phyloP scores from a whole-genome alignment of 2,888 invertebrate species.

The Hemithea aestivaria region DNA sequence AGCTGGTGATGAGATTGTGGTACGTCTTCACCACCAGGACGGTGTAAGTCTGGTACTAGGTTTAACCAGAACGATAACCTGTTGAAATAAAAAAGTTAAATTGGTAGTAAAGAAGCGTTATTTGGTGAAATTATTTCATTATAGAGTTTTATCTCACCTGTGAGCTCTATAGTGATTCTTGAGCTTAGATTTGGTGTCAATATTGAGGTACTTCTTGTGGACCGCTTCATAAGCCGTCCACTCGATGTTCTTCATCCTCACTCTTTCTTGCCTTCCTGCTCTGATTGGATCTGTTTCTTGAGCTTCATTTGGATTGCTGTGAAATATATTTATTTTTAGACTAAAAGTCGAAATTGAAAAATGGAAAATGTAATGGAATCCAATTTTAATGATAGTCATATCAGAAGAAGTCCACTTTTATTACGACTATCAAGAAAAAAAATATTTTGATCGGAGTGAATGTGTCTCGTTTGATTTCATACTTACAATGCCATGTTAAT shows the following conservation, averaged over 20 bases:
- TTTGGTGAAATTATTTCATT: too few relatives aligned
- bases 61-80: conserved; percentile 96
- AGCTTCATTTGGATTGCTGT: conserved; percentile 94
- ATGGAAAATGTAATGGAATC: too few relatives aligned
- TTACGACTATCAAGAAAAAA: too few relatives aligned
- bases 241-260: conserved; percentile 90
- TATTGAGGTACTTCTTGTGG: conserved; percentile 94
- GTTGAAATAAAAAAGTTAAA: conserved; percentile 39
- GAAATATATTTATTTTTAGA: too few relatives aligned
- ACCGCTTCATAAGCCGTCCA: conserved; percentile 97
- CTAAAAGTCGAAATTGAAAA: too few relatives aligned
- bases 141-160: conserved; percentile 55
- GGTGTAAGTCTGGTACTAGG: conserved; percentile 93
- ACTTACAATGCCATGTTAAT: too few relatives aligned
- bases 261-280: conserved; percentile 86
- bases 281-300: conserved; percentile 83
- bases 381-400: too few relatives aligned
- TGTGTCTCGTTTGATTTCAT: too few relatives aligned
- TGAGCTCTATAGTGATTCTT: conserved; percentile 97
- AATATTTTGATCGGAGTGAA: too few relatives aligned
- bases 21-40: conserved; percentile 92
- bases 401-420: too few relatives aligned
- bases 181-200: conserved; percentile 93
- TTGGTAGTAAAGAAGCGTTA: too few relatives aligned
- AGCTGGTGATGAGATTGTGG: conserved; percentile 91